Conservation (phyloP, 2,797 vertebrate genomes). For the Gymnothorax reevesii region DNA sequence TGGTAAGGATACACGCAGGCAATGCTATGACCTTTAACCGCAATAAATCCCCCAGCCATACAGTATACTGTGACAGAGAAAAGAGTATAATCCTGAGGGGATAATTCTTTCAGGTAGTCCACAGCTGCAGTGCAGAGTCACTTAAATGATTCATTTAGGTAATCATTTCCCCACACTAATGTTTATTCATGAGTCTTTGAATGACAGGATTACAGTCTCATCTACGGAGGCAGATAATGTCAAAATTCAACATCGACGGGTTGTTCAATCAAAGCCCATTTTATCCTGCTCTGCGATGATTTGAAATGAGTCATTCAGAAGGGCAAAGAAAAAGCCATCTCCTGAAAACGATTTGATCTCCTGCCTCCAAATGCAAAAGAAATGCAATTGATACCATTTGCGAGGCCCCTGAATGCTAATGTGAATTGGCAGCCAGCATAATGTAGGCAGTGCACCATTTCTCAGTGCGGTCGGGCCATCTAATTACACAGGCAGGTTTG, state of each 20-base stretch:
- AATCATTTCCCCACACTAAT: not conserved
- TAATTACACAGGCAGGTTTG: constrained; percentile 52
- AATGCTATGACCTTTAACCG: constrained; percentile 1
- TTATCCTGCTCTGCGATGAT: not conserved
- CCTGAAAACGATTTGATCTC: constrained; percentile 23
- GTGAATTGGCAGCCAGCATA: constrained; percentile 44
- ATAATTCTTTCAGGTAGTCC: constrained; percentile 8
- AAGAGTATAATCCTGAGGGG: not conserved
- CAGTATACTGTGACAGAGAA: not conserved
- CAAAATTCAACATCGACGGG: not conserved
- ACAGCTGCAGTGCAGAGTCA: not conserved
- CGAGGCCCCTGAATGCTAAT: constrained; percentile 45
- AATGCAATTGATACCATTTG: constrained; percentile 41
- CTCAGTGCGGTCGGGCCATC: constrained; percentile 22
- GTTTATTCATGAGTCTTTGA: constrained; percentile 2
- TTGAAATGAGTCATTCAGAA: constrained; percentile 14
- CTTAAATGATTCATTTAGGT: constrained; percentile 2
- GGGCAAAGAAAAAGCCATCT: not conserved
- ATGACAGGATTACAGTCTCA: not conserved
- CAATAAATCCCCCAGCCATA: not conserved
- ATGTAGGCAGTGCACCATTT: constrained; percentile 11
- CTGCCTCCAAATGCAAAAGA: constrained; percentile 19
- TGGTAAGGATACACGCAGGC: not conserved
- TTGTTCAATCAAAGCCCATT: constrained; percentile 3
- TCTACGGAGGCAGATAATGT: not conserved